These are phyloP conservation scores for Capromys pilorides DNA, from an alignment of 2,797 vertebrate genomes.

Conservation along the genomic window DNA sequence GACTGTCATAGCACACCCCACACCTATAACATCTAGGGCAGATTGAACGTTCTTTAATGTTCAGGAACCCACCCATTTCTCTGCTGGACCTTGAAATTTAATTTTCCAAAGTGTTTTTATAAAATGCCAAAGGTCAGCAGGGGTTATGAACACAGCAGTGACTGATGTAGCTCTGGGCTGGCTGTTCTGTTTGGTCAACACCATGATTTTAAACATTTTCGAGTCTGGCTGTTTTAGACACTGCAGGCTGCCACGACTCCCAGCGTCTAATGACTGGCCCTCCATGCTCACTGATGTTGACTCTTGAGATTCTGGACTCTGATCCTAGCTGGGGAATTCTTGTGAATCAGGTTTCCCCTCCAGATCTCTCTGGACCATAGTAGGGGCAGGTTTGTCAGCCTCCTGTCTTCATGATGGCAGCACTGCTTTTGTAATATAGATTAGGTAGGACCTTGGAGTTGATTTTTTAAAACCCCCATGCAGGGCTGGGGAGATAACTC, in stretches of 20 bases:
- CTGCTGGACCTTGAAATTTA: slow-evolving; percentile 28
- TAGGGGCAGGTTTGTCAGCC: not conserved
- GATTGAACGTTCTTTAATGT: not conserved
- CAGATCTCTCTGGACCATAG: not conserved
- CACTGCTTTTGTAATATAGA: not conserved
- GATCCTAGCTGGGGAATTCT: not conserved
- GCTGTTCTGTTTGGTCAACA: not conserved
- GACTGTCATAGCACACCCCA: not conserved
- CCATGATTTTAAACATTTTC: not conserved
- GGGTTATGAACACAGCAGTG: not conserved
- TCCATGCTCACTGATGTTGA: not conserved
- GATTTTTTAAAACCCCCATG: not conserved
- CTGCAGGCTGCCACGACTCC: not conserved
- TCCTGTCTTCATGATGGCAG: not conserved
- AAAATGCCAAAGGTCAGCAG: slow-evolving; percentile 1
- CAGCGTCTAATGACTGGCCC: not conserved
- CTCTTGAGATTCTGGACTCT: not conserved
- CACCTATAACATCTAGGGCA: not conserved
- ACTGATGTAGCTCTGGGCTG: not conserved
- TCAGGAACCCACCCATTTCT: slow-evolving; percentile 16
- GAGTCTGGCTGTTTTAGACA: slow-evolving; percentile 17
- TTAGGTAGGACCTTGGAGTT: not conserved
- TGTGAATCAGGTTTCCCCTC: not conserved
- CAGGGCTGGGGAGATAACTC: too few relatives aligned
- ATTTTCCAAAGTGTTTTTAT: not conserved